Percentiles rank a stretch among this genome's conserved stretches.
These are phyloP conservation scores for Ormyrus pomaceus DNA, from an alignment of 2,888 invertebrate species.

Conservation along the genomic window DNA sequence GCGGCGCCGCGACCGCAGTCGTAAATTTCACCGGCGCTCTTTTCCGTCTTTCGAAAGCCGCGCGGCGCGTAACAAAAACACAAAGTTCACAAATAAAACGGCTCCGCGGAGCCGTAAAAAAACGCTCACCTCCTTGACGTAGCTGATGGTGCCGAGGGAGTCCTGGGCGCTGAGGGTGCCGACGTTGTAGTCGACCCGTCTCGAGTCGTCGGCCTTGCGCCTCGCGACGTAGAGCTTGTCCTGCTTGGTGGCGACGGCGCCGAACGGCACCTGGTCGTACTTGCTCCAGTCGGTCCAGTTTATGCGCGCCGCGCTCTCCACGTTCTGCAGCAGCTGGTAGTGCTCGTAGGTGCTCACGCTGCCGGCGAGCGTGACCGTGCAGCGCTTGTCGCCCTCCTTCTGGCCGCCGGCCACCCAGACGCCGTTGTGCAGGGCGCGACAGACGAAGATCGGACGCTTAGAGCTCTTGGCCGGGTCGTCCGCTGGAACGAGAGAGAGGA, in stretches of 20 bases:
- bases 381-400: slow-evolving; percentile 78
- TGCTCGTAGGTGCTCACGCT: slow-evolving; percentile 78
- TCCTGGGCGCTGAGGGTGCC: slow-evolving; percentile 83
- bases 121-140: slow-evolving; percentile 79
- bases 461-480: slow-evolving; percentile 55
- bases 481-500: slow-evolving; percentile 35
- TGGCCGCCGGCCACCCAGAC: slow-evolving; percentile 86
- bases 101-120: too few relatives aligned
- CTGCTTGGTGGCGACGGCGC: slow-evolving; percentile 79
- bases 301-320: slow-evolving; percentile 85
- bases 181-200: slow-evolving; percentile 77
- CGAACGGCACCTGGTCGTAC: slow-evolving; percentile 81
- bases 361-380: slow-evolving; percentile 81
- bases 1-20: too few relatives aligned
- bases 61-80: too few relatives aligned
- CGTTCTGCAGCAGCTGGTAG: slow-evolving; percentile 87
- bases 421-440: slow-evolving; percentile 84
- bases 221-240: slow-evolving; percentile 76
- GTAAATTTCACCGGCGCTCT: too few relatives aligned
- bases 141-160: slow-evolving; percentile 82
- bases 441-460: slow-evolving; percentile 80
- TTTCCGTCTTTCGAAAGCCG: too few relatives aligned
- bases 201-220: slow-evolving; percentile 25
- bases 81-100: too few relatives aligned
- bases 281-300: slow-evolving; percentile 87